Percentiles rank a stretch among this genome's conserved stretches.
These are phyloP conservation scores for Lordiphosa collinella DNA, from an alignment of 1,140 invertebrate species.

Conservation along the genomic window DNA sequence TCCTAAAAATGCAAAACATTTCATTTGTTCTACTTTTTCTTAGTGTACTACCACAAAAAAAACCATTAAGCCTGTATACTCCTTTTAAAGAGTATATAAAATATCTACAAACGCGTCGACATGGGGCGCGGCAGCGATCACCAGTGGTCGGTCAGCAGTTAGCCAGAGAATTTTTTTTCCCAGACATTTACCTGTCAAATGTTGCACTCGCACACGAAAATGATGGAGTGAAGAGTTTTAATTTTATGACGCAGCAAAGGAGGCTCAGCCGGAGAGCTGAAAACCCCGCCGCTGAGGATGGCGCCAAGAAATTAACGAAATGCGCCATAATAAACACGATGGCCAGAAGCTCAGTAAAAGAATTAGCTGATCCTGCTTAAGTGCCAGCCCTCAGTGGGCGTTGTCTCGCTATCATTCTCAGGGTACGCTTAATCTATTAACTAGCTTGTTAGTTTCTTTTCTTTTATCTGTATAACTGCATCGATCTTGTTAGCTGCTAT, in stretches of 20 bases:
- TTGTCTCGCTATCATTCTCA: conserved; percentile 15
- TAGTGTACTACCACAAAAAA: no score
- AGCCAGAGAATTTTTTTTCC: conserved; percentile 47
- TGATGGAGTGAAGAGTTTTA: conserved; percentile 77
- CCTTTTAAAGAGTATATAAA: not conserved
- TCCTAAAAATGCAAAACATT: no score
- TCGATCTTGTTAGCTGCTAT: conserved; percentile 74
- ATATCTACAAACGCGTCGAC: not conserved
- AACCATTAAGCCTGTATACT: no score
- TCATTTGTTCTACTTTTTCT: no score
- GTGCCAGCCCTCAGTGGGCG: not conserved
- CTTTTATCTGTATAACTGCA: conserved; percentile 28
- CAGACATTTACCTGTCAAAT: conserved; percentile 77
- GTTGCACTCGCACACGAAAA: conserved; percentile 75
- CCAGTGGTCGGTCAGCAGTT: conserved; percentile 26
- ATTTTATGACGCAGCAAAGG: conserved; percentile 75
- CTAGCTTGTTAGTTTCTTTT: conserved; percentile 57
- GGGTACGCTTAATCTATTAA: conserved; percentile 46
- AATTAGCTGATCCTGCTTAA: conserved; percentile 3
- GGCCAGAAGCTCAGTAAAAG: conserved; percentile 4
- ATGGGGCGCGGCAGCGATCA: conserved; percentile 44
- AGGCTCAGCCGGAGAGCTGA: conserved; percentile 12
- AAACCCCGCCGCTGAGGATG: conserved; percentile 33
- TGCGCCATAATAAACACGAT: conserved; percentile 70
- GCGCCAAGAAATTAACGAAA: conserved; percentile 76